phyloP scores from a whole-genome alignment of 2,113 vertebrate species.

The Pachyramphus minor region DNA sequence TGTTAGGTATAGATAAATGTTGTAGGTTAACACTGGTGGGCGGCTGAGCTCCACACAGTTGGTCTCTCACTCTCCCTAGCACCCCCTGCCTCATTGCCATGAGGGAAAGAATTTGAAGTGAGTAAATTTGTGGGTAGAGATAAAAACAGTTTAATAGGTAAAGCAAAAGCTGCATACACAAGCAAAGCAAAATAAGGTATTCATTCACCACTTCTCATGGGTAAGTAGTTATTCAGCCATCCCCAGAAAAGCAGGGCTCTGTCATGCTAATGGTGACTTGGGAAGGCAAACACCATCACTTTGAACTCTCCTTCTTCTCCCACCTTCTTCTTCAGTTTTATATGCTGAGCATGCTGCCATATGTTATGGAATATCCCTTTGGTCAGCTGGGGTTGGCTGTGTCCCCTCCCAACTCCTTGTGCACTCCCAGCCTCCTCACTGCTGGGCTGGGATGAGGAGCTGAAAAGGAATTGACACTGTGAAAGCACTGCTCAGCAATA shows the following conservation, averaged over 20 bases:
- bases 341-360: rapidly evolving
- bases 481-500: background rate
- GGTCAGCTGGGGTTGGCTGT: background rate
- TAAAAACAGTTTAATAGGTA: background rate
- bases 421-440: background rate
- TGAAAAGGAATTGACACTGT: background rate
- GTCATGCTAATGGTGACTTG: rapidly evolving
- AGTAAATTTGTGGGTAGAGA: background rate
- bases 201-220: rapidly evolving
- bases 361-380: background rate
- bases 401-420: background rate
- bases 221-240: background rate
- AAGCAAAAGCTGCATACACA: background rate
- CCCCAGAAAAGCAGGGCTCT: background rate
- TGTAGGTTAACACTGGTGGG: background rate
- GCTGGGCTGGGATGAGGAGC: background rate
- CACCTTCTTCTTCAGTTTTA: background rate
- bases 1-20: background rate
- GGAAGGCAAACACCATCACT: background rate
- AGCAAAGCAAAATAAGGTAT: background rate
- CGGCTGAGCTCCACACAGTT: background rate
- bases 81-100: background rate
- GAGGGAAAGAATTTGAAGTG: background rate
- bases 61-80: rapidly evolving
- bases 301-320: background rate